Evolutionary conservation across 2,797 vertebrate species (phyloP), one percentile per base, ranked within the genome.

Genomic region (Aldrovandia affinis): DNA sequence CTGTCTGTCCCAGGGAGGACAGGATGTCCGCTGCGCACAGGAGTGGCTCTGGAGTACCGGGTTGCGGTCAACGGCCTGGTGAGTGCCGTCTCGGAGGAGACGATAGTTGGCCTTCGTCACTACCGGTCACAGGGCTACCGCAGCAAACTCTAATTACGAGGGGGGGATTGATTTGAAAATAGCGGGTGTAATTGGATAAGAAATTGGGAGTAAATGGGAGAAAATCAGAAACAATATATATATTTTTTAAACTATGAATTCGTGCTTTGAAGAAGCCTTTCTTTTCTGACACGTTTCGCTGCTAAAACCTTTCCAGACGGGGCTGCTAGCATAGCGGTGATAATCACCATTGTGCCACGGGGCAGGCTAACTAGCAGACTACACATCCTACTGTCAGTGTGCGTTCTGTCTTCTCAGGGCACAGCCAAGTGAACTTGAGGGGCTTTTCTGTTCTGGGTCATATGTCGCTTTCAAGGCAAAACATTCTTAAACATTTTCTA

Each of bases 341-440:
- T 93, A 91, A 92, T 93, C 83, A 92, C 88, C 91, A 88, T 81
- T 87, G 89, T 80, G 88, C 91, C 91, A 88, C 59, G 84, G n/a
- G 91, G 90, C 89, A 84, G 93, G 73, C 80, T 89, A 83, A 87
- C 89, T 91, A 81, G 85, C 92, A 44, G 70, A 39, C 94, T 86
- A 89, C 88, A 90, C 84, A 90, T 89, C 83, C 88, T 91, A 85
- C 89, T 93, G 90, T 94, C 92, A 93, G 88, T 93, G 85, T 85
- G 75, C 88, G 93, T 92, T 93, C 88, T 85, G 88, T 90, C 88
- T 86, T 88, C 84, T 91, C 88, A 89, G 86, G 52, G 91, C 86
- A 86, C 83, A 87, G 85, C 65, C 90, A 75, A 90, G 88, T 81
- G 88, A 88, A 88, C 91, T 87, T 89, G 57, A n/a, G 81, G 68